Percentiles rank a stretch among this genome's conserved stretches.
phyloP scores from a whole-genome alignment of 1,140 invertebrate species.

The Piezodorus guildinii region DNA sequence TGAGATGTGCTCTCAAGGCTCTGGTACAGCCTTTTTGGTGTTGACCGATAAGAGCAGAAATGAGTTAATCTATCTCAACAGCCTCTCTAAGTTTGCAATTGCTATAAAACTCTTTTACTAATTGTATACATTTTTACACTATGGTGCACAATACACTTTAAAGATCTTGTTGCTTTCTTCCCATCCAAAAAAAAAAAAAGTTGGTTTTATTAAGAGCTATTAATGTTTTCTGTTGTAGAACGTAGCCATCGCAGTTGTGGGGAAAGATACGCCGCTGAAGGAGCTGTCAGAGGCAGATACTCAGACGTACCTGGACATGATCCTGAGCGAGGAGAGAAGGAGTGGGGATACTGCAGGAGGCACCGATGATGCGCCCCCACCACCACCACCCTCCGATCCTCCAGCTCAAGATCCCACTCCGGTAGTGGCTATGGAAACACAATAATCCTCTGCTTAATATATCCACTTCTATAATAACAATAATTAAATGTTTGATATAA shows the following conservation, averaged over 20 bases:
- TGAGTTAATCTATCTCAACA: too few relatives aligned
- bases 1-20: too few relatives aligned
- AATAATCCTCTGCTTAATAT: neutral
- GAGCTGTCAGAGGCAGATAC: slow-evolving; percentile 70
- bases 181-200: too few relatives aligned
- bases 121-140: too few relatives aligned
- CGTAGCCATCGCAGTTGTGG: slow-evolving; percentile 83
- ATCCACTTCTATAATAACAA: too few relatives aligned
- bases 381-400: slow-evolving; percentile 34
- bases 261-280: slow-evolving; percentile 64
- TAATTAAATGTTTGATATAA: too few relatives aligned
- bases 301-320: slow-evolving; percentile 50
- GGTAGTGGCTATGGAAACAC: slow-evolving; percentile 5
- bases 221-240: slow-evolving; percentile 47
- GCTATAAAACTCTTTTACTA: too few relatives aligned
- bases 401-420: neutral
- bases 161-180: too few relatives aligned
- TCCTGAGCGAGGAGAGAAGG: slow-evolving; percentile 62
- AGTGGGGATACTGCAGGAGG: slow-evolving; percentile 39
- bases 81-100: too few relatives aligned
- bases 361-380: slow-evolving; percentile 22
- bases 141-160: too few relatives aligned
- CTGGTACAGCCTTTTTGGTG: too few relatives aligned
- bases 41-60: too few relatives aligned
- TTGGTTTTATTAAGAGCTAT: neutral